Percentiles rank a stretch among this genome's conserved stretches.
phyloP scores from a whole-genome alignment of 2,113 vertebrate species.

The Microtus montanus region DNA sequence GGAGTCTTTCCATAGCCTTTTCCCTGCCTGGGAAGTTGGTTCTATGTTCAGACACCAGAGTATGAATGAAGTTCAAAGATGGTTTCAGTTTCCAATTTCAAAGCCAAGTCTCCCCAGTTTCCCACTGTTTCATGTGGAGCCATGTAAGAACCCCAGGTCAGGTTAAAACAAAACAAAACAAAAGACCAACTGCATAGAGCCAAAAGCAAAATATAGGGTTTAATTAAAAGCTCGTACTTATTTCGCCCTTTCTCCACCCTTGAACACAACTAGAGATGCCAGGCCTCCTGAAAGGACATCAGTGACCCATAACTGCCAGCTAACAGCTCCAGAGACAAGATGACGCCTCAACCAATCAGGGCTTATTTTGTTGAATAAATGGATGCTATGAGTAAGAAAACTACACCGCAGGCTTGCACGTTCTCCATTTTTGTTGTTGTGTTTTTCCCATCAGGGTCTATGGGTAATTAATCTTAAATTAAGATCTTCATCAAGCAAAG shows the following conservation, averaged over 20 bases:
- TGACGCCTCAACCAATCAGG: not conserved
- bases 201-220: not conserved
- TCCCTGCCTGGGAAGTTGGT: not conserved
- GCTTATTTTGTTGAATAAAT: not conserved
- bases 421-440: not conserved
- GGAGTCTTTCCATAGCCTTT: not conserved
- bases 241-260: not conserved
- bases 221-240: not conserved
- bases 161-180: not conserved
- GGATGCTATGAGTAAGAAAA: not conserved
- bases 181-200: not conserved
- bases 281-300: not conserved
- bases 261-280: conserved; percentile 4
- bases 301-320: not conserved
- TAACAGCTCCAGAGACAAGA: not conserved
- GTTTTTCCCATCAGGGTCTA: not conserved
- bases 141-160: not conserved
- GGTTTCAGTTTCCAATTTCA: not conserved
- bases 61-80: not conserved
- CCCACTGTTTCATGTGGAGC: not conserved
- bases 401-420: not conserved
- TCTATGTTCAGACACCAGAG: not conserved
- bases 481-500: conserved; percentile 20
- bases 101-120: not conserved
- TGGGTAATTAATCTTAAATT: conserved; percentile 10